Evolutionary conservation across 2,888 invertebrate genomes (phyloP), one percentile per base, ranked within the genome.

Genomic region (Eulithis prunata): DNA sequence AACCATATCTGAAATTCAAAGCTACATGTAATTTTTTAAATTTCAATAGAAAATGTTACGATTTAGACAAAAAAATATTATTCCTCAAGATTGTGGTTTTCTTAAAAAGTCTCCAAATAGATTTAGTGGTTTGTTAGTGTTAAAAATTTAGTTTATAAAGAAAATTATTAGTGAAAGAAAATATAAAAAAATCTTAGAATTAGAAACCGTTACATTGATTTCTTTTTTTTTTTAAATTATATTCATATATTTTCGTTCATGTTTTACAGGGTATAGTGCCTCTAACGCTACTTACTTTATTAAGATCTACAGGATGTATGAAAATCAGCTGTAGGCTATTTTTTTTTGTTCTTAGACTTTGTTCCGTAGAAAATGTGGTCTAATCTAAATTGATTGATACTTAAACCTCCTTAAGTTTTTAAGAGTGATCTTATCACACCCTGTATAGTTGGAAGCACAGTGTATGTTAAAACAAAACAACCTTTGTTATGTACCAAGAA

Each of bases 101-200:
- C 63, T 61, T 45, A 43, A 49, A 60, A 59, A 60, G 10, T 21
- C 12, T 49, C 57, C 54, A 58, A 52, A 8, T 63, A 60, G 56
- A 13, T 49, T 41, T 54, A 60, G 61, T 57, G n/a, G 68, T 61
- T 64, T 67, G 60, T 64, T 68, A 68, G 67, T 64, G 60, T 61
- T 57, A 60, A 64, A 57, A 54, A 32, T 67, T 67, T 64, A 57
- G 57, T 68, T 64, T 64, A 54, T 54, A 67, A 45, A 55, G 43
- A 57, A 68, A 64, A 68, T 61, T 61, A 61, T 61, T 58, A 58
- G 57, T 57, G 57, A 28, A 57, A 38, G 52, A 52, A 57, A 55
- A 38, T 57, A 55, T 21, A 51, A 60, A 57, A 60, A 59, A 62
- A 66, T 55, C 14, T 12, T 59, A 66, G 66, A 59, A 46, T 58